Conservation (phyloP, 1,140 invertebrate genomes). For the Drosophila littoralis region DNA sequence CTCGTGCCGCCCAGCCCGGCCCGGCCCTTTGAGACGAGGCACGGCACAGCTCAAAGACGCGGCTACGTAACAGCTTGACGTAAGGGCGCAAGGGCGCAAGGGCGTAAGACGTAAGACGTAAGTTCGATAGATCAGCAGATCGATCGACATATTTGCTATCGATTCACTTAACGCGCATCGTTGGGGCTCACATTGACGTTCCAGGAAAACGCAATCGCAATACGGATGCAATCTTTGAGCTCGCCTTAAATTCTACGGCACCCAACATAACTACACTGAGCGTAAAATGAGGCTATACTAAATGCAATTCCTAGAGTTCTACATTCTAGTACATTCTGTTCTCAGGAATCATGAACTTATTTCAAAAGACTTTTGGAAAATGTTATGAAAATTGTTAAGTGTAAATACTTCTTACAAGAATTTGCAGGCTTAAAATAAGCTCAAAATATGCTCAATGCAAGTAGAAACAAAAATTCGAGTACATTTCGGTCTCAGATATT, state of each 20-base stretch:
- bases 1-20: constrained; percentile 55
- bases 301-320: too few species aligned
- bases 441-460: too few species aligned
- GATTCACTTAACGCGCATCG: constrained; percentile 30
- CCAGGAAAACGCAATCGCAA: constrained; percentile 36
- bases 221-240: constrained; percentile 62
- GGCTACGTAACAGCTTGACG: constrained; percentile 66
- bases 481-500: too few species aligned
- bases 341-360: too few species aligned
- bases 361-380: too few species aligned
- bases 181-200: constrained; percentile 45
- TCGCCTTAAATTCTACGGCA: too few species aligned
- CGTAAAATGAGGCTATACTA: too few species aligned
- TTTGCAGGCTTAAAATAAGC: too few species aligned
- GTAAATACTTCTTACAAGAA: too few species aligned
- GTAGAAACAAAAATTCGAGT: too few species aligned
- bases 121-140: constrained; percentile 1
- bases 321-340: too few species aligned
- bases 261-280: constrained; percentile 15
- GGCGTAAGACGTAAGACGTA: constrained; percentile 47
- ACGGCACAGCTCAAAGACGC: background rate
- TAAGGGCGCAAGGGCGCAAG: constrained; percentile 61
- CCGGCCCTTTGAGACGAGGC: constrained; percentile 3
- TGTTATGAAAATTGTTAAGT: too few species aligned
- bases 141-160: constrained; percentile 45